A percentile compares a stretch with the other conserved stretches of the same genome.
These are phyloP conservation scores for Orestias chungarensis DNA, from an alignment of 2,797 vertebrate genomes.

Conservation along the genomic window DNA sequence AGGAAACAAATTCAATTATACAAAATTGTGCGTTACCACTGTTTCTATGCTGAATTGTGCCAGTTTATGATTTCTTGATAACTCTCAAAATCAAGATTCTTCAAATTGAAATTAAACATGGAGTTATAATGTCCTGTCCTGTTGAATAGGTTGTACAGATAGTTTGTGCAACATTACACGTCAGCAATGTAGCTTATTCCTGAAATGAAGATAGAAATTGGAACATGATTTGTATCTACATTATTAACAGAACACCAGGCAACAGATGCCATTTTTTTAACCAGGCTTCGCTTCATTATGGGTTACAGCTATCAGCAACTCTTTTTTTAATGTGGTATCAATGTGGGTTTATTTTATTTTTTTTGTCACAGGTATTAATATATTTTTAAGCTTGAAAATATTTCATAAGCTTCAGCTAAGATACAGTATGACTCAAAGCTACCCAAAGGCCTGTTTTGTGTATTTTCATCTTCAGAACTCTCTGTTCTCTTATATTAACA, in stretches of 20 bases:
- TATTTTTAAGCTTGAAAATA: not conserved
- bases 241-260: not conserved
- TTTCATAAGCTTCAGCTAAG: constrained; percentile 3
- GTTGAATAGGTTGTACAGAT: not conserved
- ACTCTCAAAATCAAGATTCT: not conserved
- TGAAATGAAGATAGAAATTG: not conserved
- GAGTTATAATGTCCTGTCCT: not conserved
- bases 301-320: not conserved
- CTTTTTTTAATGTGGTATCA: not conserved
- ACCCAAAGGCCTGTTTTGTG: not conserved
- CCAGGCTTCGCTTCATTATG: not conserved
- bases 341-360: too few relatives aligned
- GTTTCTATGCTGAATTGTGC: not conserved
- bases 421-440: constrained; percentile 1
- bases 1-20: not conserved
- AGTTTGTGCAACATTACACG: not conserved
- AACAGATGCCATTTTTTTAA: not conserved
- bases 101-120: not conserved
- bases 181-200: not conserved
- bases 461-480: constrained; percentile 39
- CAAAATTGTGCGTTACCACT: not conserved
- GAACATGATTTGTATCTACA: not conserved
- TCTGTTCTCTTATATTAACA: constrained; percentile 54
- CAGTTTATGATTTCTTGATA: not conserved
- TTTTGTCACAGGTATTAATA: too few relatives aligned